A percentile compares a stretch with the other conserved stretches of the same genome.
Evolutionary conservation across 2,797 vertebrate genomes (phyloP).

Genomic region (Synaphobranchus kaupii): DNA sequence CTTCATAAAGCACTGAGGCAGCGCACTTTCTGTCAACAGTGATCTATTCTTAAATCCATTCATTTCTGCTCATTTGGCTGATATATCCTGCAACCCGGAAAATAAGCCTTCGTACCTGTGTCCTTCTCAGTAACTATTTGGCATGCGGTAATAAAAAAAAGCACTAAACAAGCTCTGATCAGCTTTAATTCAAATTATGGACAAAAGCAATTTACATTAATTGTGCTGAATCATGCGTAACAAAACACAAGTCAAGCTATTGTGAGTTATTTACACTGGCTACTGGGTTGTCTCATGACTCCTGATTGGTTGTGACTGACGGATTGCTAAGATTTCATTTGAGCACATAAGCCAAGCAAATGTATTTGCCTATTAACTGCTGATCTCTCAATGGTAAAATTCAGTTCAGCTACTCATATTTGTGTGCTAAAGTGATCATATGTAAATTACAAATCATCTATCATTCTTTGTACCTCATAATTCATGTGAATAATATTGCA

Average conservation of each 20-base stretch:
- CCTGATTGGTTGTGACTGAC: constrained; percentile 57
- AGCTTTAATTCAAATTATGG: not conserved
- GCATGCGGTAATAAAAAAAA: constrained; percentile 52
- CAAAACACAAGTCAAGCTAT: constrained; percentile 10
- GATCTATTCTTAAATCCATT: constrained; percentile 72
- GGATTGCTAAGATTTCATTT: constrained; percentile 56
- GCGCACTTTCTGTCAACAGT: constrained; percentile 60
- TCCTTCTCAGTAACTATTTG: constrained; percentile 54
- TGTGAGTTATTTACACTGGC: not conserved
- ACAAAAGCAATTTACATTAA: constrained; percentile 12
- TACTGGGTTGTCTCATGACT: not conserved
- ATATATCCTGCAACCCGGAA: constrained; percentile 55
- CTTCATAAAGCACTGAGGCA: constrained; percentile 72
- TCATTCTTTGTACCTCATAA: constrained; percentile 19
- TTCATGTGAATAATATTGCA: constrained; percentile 12
- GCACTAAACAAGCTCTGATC: not conserved
- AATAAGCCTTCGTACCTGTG: constrained; percentile 57
- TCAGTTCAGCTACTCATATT: constrained; percentile 28
- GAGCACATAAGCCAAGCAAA: constrained; percentile 61
- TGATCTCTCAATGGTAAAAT: constrained; percentile 52
- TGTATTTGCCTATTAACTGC: constrained; percentile 63
- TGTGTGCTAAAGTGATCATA: not conserved
- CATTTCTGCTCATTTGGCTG: constrained; percentile 64
- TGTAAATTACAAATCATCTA: constrained; percentile 16
- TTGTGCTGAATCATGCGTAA: constrained; percentile 6